Evolutionary conservation across 1,140 invertebrate species (phyloP), one percentile per base, ranked within the genome.

Genomic region (Aphaenogaster floridana): DNA sequence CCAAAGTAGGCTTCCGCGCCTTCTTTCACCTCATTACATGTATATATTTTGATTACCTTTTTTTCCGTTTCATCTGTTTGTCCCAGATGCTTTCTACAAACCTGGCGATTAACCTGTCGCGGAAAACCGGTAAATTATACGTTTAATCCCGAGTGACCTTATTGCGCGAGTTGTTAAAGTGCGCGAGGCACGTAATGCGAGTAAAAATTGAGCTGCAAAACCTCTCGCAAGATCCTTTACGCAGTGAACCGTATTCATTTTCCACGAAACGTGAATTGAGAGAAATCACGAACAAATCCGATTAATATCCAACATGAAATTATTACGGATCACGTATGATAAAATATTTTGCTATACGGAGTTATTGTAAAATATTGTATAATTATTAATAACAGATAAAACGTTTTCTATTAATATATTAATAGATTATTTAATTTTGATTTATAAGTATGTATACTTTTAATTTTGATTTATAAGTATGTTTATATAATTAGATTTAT

Each of bases 51-150:
- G 0, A 11, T 45, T 15, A 7, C 0, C 9, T 28, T 45, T 59
- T 42, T 69, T 11, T 11, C 15, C 39, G 3, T 17, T 45, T 63
- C 17, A 71, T 52, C 28, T 59, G 66, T 57, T 57, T 15, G 45
- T 7, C 28, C 21, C 34, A 76, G 45, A 71, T 83, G 59, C n/a
- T 89, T 89, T 79, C 66, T 74, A 21, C 28, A 86, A 80, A 72
- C 39, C 28, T 28, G 57, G 34, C 52, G 48, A 63, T 86, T 66
- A 48, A 66, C 34, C 21, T 52, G 63, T 59, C 50, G 15, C 0
- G 42, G 8, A 88, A 28, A 86, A 89, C 68, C 59, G 74, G 72
- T 79, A 89, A 89, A 88, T 89, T 79, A 80, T 79, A 52, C 52
- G 36, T 64, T 52, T 63, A 79, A 57, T 86, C 34, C 52, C n/a